Base-by-base conservation (phyloP, 2,888 invertebrate genomes). In the Steinernema carpocapsae region DNA sequence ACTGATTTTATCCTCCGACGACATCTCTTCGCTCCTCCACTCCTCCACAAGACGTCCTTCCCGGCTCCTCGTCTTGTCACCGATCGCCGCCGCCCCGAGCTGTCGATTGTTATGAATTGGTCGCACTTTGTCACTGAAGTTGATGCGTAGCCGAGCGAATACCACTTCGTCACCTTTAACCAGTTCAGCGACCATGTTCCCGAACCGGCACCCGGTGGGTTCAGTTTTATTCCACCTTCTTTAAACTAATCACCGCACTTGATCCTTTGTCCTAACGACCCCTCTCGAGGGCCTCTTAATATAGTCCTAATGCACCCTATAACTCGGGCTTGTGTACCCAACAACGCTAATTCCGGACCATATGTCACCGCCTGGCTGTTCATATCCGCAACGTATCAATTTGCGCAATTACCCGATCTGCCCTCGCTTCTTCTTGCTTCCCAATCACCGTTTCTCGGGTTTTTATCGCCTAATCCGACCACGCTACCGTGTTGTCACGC, bases 141-240 rank as follows among this genome's bases (percentile, higher is more conserved):
- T 64, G 64, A 64, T 64, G 64, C 64, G 64, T 64, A 64, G 64
- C 14, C 64, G 64, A 64, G 64, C 64, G 64, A 64, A 64, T 29
- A 64, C 64, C 64, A 64, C 64, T 32, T 64, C 64, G 64, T 64
- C 64, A 64, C 64, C 64, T 32, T 29, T 32, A 26, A 64, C 64
- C 64, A 64, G 52, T 52, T 52, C 52, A 37, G 37, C 37, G 52
- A 52, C 64, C 22, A 64, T 64, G 64, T 64, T 64, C 37, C 64
- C 64, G 64, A 64, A 48, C 48, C 17, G 64, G 64, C 48, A 48
- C 48, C 64, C 64, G 64, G 64, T 64, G 64, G 37, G 64, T 64
- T 37, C 64, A 22, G 37, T 64, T 64, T 37, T 37, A 64, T 32
- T 64, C 29, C 32, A 4, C 14, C 48, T 48, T 17, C 19, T 48